Percentiles rank a stretch among this genome's conserved stretches.
phyloP scores from a whole-genome alignment of 2,113 vertebrate genomes.

The Oostethus manadensis region DNA sequence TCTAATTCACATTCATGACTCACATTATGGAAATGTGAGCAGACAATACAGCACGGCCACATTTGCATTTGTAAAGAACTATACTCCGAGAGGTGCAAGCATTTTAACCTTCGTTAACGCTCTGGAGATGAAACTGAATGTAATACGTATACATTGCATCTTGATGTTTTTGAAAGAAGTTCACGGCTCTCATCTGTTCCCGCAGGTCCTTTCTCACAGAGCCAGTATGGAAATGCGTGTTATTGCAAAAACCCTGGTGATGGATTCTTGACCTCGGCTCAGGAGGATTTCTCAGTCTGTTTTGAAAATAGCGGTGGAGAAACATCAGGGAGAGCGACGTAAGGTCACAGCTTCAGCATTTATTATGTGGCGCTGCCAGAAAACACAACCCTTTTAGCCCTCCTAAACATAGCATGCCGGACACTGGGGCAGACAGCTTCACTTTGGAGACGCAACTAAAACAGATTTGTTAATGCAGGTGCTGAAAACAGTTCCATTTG shows the following conservation, averaged over 20 bases:
- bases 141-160: constrained; percentile 34
- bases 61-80: constrained; percentile 61
- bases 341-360: constrained; percentile 58
- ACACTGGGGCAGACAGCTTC: constrained; percentile 62
- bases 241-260: constrained; percentile 45
- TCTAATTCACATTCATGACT: constrained; percentile 52
- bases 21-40: constrained; percentile 59
- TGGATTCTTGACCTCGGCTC: constrained; percentile 59
- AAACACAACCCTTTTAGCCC: constrained; percentile 60
- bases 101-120: constrained; percentile 56
- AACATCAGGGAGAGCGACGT: constrained; percentile 45
- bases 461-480: constrained; percentile 66
- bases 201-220: constrained; percentile 44
- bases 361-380: constrained; percentile 59
- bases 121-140: constrained; percentile 32
- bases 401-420: constrained; percentile 56
- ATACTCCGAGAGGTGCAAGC: constrained; percentile 36
- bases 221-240: constrained; percentile 47
- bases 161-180: constrained; percentile 38
- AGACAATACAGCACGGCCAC: constrained; percentile 35
- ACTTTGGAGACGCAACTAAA: constrained; percentile 56
- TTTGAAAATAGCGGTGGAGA: constrained; percentile 60
- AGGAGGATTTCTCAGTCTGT: constrained; percentile 56
- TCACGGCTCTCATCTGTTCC: constrained; percentile 19
- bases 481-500: constrained; percentile 62